Percentiles rank a stretch among this genome's conserved stretches.
Conservation (phyloP, 2,888 invertebrate genomes). For the Eulithis prunata region DNA sequence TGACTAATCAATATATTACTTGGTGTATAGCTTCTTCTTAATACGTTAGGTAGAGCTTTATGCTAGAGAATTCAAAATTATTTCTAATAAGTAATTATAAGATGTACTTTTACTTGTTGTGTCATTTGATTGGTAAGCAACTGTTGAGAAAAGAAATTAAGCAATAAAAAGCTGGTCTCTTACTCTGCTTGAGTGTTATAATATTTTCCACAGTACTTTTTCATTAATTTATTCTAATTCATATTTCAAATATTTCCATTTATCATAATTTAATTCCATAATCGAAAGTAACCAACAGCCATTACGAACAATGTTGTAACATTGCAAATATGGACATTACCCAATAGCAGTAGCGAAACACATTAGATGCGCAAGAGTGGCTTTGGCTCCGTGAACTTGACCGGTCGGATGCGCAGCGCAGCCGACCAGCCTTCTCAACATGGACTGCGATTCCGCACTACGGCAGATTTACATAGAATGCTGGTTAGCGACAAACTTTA, state of each 20-base stretch:
- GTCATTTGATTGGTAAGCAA: no score
- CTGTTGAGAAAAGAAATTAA: no score
- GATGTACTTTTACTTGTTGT: no score
- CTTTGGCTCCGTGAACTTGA: constrained; percentile 73
- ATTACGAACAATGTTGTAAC: constrained; percentile 28
- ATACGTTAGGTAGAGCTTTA: no score
- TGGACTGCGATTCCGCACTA: constrained; percentile 36
- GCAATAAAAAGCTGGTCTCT: no score
- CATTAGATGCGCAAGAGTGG: constrained; percentile 52
- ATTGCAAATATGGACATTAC: constrained; percentile 41
- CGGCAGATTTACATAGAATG: constrained; percentile 9
- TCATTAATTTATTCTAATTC: no score
- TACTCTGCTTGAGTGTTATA: no score
- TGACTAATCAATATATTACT: no score
- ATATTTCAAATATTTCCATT: background rate
- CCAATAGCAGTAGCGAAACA: constrained; percentile 34
- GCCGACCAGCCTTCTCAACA: constrained; percentile 63
- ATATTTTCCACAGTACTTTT: no score
- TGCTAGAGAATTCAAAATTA: no score
- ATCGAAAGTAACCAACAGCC: constrained; percentile 5
- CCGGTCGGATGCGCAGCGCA: constrained; percentile 68
- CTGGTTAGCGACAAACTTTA: constrained; percentile 9
- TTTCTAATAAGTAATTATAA: no score
- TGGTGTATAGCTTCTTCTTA: no score
- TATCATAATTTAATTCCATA: constrained; percentile 1